A percentile compares a stretch with the other conserved stretches of the same genome.
These are phyloP conservation scores for Delphinapterus leucas DNA, from an alignment of 2,113 vertebrate species.

Conservation along the genomic window DNA sequence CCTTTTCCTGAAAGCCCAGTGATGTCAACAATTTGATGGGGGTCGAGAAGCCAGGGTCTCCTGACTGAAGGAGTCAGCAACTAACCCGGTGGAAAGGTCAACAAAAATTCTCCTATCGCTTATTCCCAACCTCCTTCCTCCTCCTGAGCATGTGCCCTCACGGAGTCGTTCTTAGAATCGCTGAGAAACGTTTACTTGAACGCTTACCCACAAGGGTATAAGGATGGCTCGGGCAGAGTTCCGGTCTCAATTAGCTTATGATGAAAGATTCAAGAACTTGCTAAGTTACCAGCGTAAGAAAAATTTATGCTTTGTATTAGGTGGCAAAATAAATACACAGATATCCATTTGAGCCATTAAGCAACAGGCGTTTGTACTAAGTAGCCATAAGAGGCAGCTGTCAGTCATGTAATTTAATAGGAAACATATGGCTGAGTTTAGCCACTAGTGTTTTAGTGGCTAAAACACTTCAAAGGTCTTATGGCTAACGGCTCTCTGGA, in stretches of 20 bases:
- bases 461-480: not conserved
- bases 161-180: not conserved
- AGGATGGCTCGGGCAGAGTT: not conserved
- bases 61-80: not conserved
- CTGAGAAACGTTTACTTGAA: not conserved
- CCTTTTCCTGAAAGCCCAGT: slow-evolving; percentile 37
- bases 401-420: not conserved
- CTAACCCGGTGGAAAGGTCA: not conserved
- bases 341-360: not conserved
- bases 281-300: not conserved
- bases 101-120: not conserved
- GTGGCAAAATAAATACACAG: not conserved
- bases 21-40: not conserved
- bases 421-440: not conserved
- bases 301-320: not conserved
- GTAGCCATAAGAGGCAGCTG: not conserved
- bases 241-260: not conserved
- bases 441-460: not conserved
- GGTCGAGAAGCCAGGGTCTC: slow-evolving; percentile 26
- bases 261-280: not conserved
- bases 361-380: not conserved
- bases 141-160: not conserved
- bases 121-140: not conserved
- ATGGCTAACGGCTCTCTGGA: not conserved
- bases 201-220: not conserved